Evolutionary conservation across 1,140 invertebrate genomes (phyloP).

Genomic region (Trichonephila inaurata): DNA sequence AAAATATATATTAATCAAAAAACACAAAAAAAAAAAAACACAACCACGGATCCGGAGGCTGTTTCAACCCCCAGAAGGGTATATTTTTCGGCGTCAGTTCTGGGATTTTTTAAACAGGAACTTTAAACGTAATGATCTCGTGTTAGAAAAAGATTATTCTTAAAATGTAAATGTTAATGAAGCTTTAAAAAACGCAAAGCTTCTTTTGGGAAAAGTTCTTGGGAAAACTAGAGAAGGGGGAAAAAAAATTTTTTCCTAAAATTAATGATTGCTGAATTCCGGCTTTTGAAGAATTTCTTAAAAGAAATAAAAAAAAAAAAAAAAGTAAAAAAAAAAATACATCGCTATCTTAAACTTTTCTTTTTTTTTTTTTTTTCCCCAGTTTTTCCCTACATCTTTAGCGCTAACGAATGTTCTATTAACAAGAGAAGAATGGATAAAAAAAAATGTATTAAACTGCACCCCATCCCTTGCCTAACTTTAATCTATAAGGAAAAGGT

Average conservation of each 20-base stretch:
- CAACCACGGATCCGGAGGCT: not conserved
- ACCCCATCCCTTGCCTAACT: not conserved
- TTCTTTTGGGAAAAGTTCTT: conserved; percentile 2
- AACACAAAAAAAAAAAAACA: conserved; percentile 12
- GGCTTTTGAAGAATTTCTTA: not conserved
- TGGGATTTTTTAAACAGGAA: not conserved
- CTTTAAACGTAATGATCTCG: conserved; percentile 11
- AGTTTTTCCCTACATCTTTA: not conserved
- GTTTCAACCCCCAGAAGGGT: not conserved
- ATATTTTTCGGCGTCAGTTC: not conserved
- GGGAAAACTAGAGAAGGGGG: not conserved
- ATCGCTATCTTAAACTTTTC: conserved; percentile 16
- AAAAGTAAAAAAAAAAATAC: conserved; percentile 7
- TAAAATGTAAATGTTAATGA: conserved; percentile 40
- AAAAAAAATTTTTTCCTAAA: not conserved
- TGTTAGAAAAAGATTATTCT: conserved; percentile 31
- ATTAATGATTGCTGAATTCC: conserved; percentile 23
- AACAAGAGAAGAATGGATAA: conserved; percentile 11
- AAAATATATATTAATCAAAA: not conserved
- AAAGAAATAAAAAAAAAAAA: not conserved
- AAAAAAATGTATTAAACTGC: not conserved
- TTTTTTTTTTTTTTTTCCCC: not conserved
- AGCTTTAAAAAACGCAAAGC: conserved; percentile 20
- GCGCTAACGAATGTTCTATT: conserved; percentile 41
- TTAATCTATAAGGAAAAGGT: conserved; percentile 8